Evolutionary conservation across 2,113 vertebrate genomes (phyloP).

Genomic region (Gavia stellata): DNA sequence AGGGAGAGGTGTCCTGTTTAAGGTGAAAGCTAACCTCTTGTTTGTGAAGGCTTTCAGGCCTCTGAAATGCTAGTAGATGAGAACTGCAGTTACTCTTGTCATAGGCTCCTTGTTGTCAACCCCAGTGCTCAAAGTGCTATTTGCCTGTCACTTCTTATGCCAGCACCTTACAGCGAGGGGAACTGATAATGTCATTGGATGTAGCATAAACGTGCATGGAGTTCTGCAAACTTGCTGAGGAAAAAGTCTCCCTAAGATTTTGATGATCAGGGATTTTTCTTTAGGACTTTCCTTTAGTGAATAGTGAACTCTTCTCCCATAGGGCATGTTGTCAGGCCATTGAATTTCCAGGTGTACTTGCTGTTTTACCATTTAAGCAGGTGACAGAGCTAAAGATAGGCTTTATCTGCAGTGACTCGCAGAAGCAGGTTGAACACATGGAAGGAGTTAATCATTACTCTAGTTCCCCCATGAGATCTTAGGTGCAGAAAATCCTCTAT

Average conservation of each 20-base stretch:
- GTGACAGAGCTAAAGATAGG: neutral
- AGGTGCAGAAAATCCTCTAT: neutral
- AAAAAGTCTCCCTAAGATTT: neutral
- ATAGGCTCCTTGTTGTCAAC: neutral
- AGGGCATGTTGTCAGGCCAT: neutral
- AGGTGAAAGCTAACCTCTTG: neutral
- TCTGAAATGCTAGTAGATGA: neutral
- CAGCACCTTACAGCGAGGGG: no score
- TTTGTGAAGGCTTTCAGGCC: neutral
- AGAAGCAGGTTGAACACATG: neutral
- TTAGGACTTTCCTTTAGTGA: neutral
- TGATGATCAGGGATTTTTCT: neutral
- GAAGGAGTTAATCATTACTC: neutral
- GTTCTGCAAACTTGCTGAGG: neutral
- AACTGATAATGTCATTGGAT: neutral
- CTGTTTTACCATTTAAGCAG: neutral
- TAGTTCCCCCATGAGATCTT: neutral
- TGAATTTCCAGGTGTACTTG: neutral
- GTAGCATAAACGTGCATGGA: neutral
- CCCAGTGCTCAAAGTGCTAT: neutral
- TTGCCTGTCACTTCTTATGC: neutral
- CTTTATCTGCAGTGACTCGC: neutral
- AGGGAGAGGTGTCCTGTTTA: neutral
- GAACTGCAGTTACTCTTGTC: neutral
- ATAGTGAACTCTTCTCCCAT: neutral